Evolutionary conservation across 2,888 invertebrate species (phyloP), one percentile per base, ranked within the genome.

Genomic region (Gasteruption jaculator): DNA sequence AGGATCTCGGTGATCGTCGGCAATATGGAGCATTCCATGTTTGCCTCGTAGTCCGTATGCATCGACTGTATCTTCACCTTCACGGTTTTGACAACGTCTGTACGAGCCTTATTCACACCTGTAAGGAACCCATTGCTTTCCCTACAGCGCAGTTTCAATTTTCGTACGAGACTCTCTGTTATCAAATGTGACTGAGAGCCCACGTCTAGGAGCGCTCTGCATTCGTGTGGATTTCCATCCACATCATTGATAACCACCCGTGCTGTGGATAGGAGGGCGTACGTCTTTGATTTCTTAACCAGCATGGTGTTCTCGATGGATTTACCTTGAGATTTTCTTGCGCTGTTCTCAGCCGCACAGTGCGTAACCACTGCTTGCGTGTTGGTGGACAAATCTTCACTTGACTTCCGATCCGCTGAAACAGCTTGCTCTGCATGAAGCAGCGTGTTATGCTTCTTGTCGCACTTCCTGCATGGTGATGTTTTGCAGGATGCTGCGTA

Each of bases 181-280:
- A 43, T 40, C n/a, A 45, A 36, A 26, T 49, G 43, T 27, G 42
- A 33, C 31, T 49, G 49, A 16, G 48, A 46, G 15, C 48, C 45
- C 11, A 44, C 38, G 29, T 52, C 45, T 5, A 48, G 11, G 7
- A 50, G 42, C 18, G 35, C 46, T 18, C 48, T 19, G 15, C 43
- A 39, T 24, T 19, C 4, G 12, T 47, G 38, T n/a, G 25, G 34
- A 14, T 21, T 24, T 7, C 42, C 47, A 21, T 35, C 31, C 15
- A 26, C 19, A 39, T 47, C 49, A 15, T 36, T n/a, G 32, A 52
- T 35, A 6, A 43, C 16, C 7, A 48, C 36, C 35, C 41, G 30
- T 12, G 48, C 48, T 25, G 25, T 37, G 22, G 42, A 37, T 24
- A 30, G 15, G 15, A 42, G 15, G 20, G 26, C 37, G 22, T 27